A percentile compares a stretch with the other conserved stretches of the same genome.
Conservation (phyloP, 2,113 vertebrate genomes). For the Cyanoramphus novaezelandiae region DNA sequence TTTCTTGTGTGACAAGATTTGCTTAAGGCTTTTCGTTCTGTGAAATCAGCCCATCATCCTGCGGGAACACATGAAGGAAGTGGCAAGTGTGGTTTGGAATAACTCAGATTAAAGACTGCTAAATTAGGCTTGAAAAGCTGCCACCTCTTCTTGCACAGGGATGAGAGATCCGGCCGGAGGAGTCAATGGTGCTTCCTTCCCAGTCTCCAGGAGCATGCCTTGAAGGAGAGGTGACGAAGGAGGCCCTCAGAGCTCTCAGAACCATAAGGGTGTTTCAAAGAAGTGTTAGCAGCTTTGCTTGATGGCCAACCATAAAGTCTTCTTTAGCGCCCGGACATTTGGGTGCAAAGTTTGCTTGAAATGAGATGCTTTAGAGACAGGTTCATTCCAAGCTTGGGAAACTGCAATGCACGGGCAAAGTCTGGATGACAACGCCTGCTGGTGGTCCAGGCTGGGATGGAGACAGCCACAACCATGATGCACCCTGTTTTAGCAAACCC, state of each 20-base stretch:
- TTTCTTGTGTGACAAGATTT: conserved; percentile 67
- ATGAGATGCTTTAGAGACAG: neutral
- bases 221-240: neutral
- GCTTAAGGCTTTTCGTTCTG: conserved; percentile 60
- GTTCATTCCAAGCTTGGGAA: fast-evolving
- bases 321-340: too few species aligned
- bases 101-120: conserved; percentile 65
- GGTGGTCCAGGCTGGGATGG: neutral
- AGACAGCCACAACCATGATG: fast-evolving
- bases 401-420: fast-evolving
- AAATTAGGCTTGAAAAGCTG: conserved; percentile 50
- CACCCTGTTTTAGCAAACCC: neutral
- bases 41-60: conserved; percentile 68
- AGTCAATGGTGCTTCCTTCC: neutral
- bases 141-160: neutral
- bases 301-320: neutral
- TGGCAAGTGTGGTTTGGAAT: conserved; percentile 38
- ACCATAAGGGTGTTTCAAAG: neutral
- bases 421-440: neutral
- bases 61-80: conserved; percentile 41
- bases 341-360: neutral
- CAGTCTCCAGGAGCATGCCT: neutral
- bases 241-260: neutral
- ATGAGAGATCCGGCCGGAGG: neutral
- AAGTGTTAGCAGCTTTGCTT: neutral